phyloP scores from a whole-genome alignment of 2,113 vertebrate species.

The Peromyscus maniculatus region DNA sequence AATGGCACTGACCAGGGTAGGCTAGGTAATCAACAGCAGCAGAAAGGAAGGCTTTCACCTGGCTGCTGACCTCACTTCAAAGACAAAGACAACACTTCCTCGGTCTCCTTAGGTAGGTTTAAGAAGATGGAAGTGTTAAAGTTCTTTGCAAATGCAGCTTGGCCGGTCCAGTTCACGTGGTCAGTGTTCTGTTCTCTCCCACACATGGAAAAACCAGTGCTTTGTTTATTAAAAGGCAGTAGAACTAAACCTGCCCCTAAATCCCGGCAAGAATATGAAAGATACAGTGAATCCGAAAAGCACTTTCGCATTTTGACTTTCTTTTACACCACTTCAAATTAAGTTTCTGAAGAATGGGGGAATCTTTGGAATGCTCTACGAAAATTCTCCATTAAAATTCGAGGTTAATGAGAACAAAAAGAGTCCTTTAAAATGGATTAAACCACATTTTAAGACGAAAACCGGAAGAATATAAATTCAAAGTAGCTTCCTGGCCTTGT shows the following conservation, averaged over 20 bases:
- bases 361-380: constrained; percentile 56
- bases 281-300: constrained; percentile 14
- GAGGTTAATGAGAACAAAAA: constrained; percentile 36
- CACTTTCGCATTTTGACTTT: constrained; percentile 16
- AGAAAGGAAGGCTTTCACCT: not conserved
- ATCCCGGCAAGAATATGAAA: not conserved
- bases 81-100: not conserved
- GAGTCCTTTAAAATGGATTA: constrained; percentile 36
- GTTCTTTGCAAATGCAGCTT: not conserved
- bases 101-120: not conserved
- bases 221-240: constrained; percentile 30
- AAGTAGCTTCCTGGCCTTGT: constrained; percentile 39
- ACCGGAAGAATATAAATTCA: constrained; percentile 27
- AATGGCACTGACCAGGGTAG: not conserved
- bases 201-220: constrained; percentile 21
- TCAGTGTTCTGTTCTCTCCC: not conserved
- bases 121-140: constrained; percentile 23
- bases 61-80: constrained; percentile 15
- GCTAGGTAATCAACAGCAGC: not conserved
- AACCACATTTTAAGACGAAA: constrained; percentile 61
- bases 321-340: constrained; percentile 16
- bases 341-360: constrained; percentile 50
- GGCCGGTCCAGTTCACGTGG: not conserved
- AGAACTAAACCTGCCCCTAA: constrained; percentile 40
- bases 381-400: constrained; percentile 48